These are phyloP conservation scores for Chelonus insularis DNA, from an alignment of 1,140 invertebrate species.

Conservation along the genomic window DNA sequence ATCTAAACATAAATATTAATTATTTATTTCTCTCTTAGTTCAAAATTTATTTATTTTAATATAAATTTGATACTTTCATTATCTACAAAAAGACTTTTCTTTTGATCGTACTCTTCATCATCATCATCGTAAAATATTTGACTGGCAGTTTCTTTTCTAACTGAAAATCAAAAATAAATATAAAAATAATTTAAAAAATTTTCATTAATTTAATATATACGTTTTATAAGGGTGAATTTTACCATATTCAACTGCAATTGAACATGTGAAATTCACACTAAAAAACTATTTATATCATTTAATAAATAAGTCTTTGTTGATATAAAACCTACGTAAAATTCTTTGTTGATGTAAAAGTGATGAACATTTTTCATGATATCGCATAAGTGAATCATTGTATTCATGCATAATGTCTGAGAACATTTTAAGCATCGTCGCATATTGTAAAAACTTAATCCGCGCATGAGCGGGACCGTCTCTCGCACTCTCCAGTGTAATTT, in stretches of 20 bases:
- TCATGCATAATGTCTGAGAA: conserved; percentile 69
- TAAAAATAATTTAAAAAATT: conserved; percentile 1
- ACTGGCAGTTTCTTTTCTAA: conserved; percentile 61
- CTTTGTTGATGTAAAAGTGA: conserved; percentile 77
- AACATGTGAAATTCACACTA: no score
- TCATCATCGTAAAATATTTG: conserved; percentile 61
- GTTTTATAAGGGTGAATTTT: no score
- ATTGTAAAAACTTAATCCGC: conserved; percentile 61
- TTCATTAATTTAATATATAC: not conserved
- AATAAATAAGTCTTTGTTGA: not conserved
- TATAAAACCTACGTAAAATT: conserved; percentile 67
- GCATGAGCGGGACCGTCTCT: conserved; percentile 43
- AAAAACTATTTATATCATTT: not conserved
- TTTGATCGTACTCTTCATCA: conserved; percentile 60
- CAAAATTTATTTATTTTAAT: conserved; percentile 11
- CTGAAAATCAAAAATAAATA: conserved; percentile 48
- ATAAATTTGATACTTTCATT: conserved; percentile 60
- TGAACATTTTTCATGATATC: conserved; percentile 73
- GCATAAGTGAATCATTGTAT: conserved; percentile 74
- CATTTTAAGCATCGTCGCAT: conserved; percentile 52
- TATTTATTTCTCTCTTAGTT: conserved; percentile 16
- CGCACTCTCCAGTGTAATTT: conserved; percentile 36
- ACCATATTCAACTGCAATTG: no score
- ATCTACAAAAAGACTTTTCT: conserved; percentile 64
- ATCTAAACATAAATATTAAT: conserved; percentile 62